phyloP scores from a whole-genome alignment of 1,140 invertebrate genomes.

The Tetramorium simillimum region DNA sequence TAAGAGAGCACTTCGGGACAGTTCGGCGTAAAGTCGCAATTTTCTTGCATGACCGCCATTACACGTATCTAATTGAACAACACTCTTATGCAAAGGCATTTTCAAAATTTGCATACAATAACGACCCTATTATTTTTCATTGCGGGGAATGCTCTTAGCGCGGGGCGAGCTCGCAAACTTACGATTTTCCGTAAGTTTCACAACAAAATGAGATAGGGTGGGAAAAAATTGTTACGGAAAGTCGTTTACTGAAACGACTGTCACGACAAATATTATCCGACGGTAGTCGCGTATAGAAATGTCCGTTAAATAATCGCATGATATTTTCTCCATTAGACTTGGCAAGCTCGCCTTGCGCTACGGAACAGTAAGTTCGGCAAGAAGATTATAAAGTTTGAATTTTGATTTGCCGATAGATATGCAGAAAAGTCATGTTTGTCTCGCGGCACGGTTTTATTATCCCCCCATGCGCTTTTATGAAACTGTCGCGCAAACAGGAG shows the following conservation, averaged over 20 bases:
- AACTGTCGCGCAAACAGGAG: conserved; percentile 37
- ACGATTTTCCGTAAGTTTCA: background rate
- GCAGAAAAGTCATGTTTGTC: background rate
- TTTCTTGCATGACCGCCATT: conserved; percentile 55
- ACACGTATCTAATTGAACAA: conserved; percentile 58
- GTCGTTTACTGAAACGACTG: background rate
- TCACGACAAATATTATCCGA: background rate
- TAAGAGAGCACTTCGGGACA: conserved; percentile 34
- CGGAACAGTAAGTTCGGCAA: background rate
- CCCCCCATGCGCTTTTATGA: conserved; percentile 46
- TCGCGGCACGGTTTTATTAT: conserved; percentile 49
- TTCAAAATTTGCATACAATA: conserved; percentile 49
- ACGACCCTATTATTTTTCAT: conserved; percentile 45
- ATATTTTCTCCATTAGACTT: background rate
- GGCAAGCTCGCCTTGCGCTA: background rate
- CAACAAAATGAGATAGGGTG: background rate
- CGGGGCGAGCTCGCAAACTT: background rate
- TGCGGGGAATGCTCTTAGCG: conserved; percentile 9
- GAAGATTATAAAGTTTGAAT: conserved; percentile 5
- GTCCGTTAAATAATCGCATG: background rate
- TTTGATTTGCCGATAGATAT: conserved; percentile 27
- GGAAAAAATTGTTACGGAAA: conserved; percentile 19
- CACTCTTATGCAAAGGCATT: conserved; percentile 54
- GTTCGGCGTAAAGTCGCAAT: conserved; percentile 49
- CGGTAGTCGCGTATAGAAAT: no score